phyloP scores from a whole-genome alignment of 2,888 invertebrate species.

The Tineola bisselliella region DNA sequence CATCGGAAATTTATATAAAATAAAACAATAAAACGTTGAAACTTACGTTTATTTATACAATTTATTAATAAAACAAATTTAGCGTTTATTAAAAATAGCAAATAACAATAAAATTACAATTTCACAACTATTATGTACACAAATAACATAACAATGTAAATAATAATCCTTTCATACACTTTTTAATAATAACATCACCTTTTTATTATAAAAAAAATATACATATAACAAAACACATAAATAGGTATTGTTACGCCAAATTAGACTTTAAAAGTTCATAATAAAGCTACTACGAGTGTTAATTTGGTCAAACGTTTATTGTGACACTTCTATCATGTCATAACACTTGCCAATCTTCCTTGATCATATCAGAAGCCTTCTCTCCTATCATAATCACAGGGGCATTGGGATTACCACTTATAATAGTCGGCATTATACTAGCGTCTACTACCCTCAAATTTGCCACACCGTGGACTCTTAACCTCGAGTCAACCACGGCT shows the following conservation, averaged over 20 bases:
- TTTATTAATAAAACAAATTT: not conserved
- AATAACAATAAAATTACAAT: constrained; percentile 1
- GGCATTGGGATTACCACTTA: constrained; percentile 91
- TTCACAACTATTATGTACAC: constrained; percentile 12
- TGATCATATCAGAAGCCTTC: constrained; percentile 89
- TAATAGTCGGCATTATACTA: constrained; percentile 88
- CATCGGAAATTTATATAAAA: too few relatives aligned
- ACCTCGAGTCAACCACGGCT: constrained; percentile 82
- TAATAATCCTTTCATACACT: not conserved
- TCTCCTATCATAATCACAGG: constrained; percentile 92
- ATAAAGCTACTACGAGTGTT: not conserved
- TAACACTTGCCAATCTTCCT: constrained; percentile 80
- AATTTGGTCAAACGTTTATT: not conserved
- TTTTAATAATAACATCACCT: not conserved
- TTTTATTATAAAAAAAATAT: not conserved
- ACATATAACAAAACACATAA: not conserved
- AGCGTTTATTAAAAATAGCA: not conserved
- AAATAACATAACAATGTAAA: constrained; percentile 11
- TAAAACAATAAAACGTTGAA: too few relatives aligned
- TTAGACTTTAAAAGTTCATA: not conserved
- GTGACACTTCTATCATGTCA: constrained; percentile 30
- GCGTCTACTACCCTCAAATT: constrained; percentile 84
- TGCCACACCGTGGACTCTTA: constrained; percentile 81
- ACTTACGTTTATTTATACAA: not conserved
- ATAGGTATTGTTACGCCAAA: too few relatives aligned